Evolutionary conservation across 2,113 vertebrate species (phyloP).

Genomic region (Copsychus sechellarum): DNA sequence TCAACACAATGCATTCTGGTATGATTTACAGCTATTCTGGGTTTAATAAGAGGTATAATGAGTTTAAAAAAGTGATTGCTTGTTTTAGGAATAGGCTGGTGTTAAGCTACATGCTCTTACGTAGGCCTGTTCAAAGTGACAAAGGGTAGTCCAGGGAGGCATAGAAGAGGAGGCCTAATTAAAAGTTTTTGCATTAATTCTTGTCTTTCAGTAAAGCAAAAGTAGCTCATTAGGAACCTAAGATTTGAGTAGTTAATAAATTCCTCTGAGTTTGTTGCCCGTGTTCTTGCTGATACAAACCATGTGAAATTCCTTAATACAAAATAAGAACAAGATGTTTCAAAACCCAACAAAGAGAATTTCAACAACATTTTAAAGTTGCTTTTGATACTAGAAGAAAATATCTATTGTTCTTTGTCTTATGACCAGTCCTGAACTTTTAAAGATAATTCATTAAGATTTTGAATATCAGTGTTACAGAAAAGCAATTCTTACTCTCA

Average conservation of each 20-base stretch:
- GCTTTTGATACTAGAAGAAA: neutral
- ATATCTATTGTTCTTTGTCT: neutral
- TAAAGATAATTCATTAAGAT: neutral
- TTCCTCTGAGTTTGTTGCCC: neutral
- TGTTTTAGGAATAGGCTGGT: neutral
- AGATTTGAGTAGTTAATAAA: neutral
- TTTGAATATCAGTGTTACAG: neutral
- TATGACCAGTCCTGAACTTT: neutral
- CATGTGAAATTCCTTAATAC: neutral
- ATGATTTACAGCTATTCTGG: neutral
- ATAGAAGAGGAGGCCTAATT: neutral
- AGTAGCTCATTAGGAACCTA: neutral
- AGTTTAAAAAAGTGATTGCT: neutral
- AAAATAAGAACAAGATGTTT: neutral
- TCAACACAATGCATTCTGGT: neutral
- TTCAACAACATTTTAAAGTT: neutral
- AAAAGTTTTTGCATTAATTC: neutral
- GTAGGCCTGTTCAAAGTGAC: neutral
- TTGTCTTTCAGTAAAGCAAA: neutral
- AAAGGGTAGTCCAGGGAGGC: neutral
- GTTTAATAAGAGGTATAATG: neutral
- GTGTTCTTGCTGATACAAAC: neutral
- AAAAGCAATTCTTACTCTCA: neutral
- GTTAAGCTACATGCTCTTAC: neutral
- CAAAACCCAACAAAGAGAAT: neutral